Percentiles rank a stretch among this genome's conserved stretches.
These are phyloP conservation scores for Gobionotothen gibberifrons DNA, from an alignment of 2,797 vertebrate genomes.

Conservation along the genomic window DNA sequence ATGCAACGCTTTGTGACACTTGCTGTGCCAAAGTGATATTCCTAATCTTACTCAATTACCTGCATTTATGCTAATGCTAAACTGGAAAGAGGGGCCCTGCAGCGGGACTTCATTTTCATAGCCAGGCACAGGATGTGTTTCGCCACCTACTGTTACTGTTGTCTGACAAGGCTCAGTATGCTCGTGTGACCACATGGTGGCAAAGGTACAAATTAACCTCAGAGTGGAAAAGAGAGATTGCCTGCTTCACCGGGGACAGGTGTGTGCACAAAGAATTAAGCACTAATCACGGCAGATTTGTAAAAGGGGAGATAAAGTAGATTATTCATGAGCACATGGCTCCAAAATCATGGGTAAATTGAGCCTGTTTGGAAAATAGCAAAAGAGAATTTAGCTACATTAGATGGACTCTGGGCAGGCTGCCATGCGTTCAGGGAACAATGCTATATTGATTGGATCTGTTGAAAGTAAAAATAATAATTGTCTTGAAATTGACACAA, in stretches of 20 bases:
- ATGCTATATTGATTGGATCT: slow-evolving; percentile 59
- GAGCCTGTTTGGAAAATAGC: slow-evolving; percentile 50
- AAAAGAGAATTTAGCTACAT: slow-evolving; percentile 47
- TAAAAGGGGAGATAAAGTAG: slow-evolving; percentile 39
- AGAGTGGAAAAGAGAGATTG: slow-evolving; percentile 38
- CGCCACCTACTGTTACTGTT: slow-evolving; percentile 53
- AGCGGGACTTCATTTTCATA: slow-evolving; percentile 30
- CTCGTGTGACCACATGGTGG: slow-evolving; percentile 50
- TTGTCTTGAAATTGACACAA: slow-evolving; percentile 57
- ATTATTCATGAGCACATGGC: slow-evolving; percentile 67
- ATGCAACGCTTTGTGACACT: slow-evolving; percentile 29
- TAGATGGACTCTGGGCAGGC: slow-evolving; percentile 38
- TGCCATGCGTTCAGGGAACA: slow-evolving; percentile 46
- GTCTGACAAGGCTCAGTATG: slow-evolving; percentile 50
- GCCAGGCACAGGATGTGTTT: slow-evolving; percentile 40
- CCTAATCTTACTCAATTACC: slow-evolving; percentile 31
- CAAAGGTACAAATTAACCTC: slow-evolving; percentile 50
- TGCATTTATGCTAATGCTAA: slow-evolving; percentile 31
- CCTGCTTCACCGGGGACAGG: slow-evolving; percentile 51
- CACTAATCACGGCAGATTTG: slow-evolving; percentile 53
- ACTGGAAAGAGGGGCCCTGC: slow-evolving; percentile 5
- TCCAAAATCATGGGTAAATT: slow-evolving; percentile 48
- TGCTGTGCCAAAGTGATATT: slow-evolving; percentile 18
- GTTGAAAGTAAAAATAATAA: slow-evolving; percentile 54
- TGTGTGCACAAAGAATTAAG: slow-evolving; percentile 57